Percentiles rank a stretch among this genome's conserved stretches.
These are phyloP conservation scores for Ginglymostoma cirratum DNA, from an alignment of 2,113 vertebrate species.

Conservation along the genomic window DNA sequence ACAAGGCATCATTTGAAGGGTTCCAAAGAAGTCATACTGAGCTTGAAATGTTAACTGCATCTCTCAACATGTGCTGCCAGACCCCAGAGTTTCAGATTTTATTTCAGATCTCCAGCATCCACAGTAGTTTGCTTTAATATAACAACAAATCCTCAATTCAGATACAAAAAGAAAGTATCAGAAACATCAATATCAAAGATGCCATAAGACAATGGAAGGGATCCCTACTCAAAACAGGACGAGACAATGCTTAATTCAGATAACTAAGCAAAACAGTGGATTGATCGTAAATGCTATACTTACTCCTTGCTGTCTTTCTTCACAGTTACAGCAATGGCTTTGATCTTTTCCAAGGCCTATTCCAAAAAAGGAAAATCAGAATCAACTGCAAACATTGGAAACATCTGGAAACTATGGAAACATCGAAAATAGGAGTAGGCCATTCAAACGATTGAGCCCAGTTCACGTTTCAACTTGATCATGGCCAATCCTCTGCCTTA, in stretches of 20 bases:
- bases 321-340: conserved; percentile 76
- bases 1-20: neutral
- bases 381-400: neutral
- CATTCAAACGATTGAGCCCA: too few relatives aligned
- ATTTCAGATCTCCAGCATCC: too few relatives aligned
- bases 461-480: too few relatives aligned
- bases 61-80: too few relatives aligned
- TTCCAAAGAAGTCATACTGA: too few relatives aligned
- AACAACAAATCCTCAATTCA: neutral
- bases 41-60: too few relatives aligned
- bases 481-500: too few relatives aligned
- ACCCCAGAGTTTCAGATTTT: too few relatives aligned
- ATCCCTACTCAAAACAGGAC: neutral
- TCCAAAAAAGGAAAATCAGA: conserved; percentile 42
- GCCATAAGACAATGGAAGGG: neutral
- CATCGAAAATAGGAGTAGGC: too few relatives aligned
- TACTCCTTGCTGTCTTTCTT: conserved; percentile 85
- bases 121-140: too few relatives aligned
- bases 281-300: conserved; percentile 48
- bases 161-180: neutral
- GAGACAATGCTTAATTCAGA: neutral
- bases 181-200: neutral
- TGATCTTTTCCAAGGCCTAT: conserved; percentile 85
- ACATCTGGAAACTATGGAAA: too few relatives aligned
- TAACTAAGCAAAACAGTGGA: neutral